Conservation (phyloP, 2,797 vertebrate genomes). For the Hapalemur alaotrensis region DNA sequence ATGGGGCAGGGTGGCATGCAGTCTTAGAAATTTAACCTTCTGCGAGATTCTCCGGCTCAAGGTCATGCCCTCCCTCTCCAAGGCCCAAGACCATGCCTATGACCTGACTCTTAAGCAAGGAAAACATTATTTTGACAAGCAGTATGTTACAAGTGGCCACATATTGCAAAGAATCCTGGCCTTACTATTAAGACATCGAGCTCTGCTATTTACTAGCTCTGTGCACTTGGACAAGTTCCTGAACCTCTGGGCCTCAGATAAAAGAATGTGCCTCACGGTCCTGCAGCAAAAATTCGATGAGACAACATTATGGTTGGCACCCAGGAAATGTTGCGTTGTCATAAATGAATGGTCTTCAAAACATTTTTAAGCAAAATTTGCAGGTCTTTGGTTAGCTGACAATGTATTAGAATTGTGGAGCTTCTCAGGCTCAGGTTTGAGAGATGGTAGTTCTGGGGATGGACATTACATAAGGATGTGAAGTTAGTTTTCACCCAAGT, state of each 20-base stretch:
- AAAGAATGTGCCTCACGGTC: not conserved
- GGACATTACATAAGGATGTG: slow-evolving; percentile 50
- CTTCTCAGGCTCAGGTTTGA: slow-evolving; percentile 7
- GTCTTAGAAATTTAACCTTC: not conserved
- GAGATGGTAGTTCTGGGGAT: slow-evolving; percentile 17
- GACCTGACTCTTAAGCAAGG: not conserved
- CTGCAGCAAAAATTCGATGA: not conserved
- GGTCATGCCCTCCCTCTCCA: not conserved
- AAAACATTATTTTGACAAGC: not conserved
- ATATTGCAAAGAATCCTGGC: not conserved
- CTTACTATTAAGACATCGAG: not conserved
- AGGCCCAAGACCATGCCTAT: not conserved
- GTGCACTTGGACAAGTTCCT: not conserved
- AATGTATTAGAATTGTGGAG: not conserved
- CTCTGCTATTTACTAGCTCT: not conserved
- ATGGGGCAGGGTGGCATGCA: not conserved
- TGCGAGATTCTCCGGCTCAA: not conserved
- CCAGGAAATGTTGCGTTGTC: slow-evolving; percentile 19
- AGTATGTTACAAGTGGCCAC: not conserved
- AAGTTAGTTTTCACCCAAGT: not conserved
- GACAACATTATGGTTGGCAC: not conserved
- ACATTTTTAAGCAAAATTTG: not conserved
- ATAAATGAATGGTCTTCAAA: slow-evolving; percentile 25
- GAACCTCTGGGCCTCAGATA: not conserved
- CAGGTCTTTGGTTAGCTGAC: not conserved